Evolutionary conservation across 2,888 invertebrate species (phyloP).

Genomic region (Elmis aenea): DNA sequence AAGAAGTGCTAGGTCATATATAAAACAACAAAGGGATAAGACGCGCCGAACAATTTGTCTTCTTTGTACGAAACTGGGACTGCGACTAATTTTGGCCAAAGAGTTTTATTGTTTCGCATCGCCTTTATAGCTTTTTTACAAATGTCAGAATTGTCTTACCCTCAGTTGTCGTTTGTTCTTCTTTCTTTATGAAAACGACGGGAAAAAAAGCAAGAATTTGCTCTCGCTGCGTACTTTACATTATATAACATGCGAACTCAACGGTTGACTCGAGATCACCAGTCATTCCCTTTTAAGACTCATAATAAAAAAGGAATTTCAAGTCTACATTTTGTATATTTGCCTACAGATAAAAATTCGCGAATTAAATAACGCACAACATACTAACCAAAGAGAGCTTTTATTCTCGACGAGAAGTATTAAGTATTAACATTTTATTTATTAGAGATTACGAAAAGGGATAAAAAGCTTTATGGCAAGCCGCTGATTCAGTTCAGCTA

Average conservation of each 20-base stretch:
- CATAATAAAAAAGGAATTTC: too few species aligned
- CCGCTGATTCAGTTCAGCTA: conserved; percentile 18
- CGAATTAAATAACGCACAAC: conserved; percentile 10
- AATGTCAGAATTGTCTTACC: conserved; percentile 40
- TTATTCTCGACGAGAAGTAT: too few species aligned
- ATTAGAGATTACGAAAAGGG: conserved; percentile 4
- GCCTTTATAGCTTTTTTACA: conserved; percentile 40
- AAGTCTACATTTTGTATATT: too few species aligned
- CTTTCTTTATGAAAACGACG: conserved; percentile 13
- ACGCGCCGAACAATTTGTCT: conserved; percentile 37
- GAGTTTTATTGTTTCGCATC: conserved; percentile 43
- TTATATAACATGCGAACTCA: too few species aligned
- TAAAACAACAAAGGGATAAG: conserved; percentile 38
- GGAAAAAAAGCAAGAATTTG: conserved; percentile 9
- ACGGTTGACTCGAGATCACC: too few species aligned
- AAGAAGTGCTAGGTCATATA: conserved; percentile 32
- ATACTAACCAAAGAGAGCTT: too few species aligned
- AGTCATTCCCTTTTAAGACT: too few species aligned
- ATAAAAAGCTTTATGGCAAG: conserved; percentile 6
- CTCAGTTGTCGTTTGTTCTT: conserved; percentile 35
- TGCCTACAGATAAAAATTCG: too few species aligned
- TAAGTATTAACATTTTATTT: too few species aligned
- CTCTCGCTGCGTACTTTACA: not conserved
- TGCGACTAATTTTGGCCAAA: conserved; percentile 42
- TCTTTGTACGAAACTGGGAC: conserved; percentile 32